Evolutionary conservation across 1,140 invertebrate species (phyloP).

Genomic region (Leguminivora glycinivorella): DNA sequence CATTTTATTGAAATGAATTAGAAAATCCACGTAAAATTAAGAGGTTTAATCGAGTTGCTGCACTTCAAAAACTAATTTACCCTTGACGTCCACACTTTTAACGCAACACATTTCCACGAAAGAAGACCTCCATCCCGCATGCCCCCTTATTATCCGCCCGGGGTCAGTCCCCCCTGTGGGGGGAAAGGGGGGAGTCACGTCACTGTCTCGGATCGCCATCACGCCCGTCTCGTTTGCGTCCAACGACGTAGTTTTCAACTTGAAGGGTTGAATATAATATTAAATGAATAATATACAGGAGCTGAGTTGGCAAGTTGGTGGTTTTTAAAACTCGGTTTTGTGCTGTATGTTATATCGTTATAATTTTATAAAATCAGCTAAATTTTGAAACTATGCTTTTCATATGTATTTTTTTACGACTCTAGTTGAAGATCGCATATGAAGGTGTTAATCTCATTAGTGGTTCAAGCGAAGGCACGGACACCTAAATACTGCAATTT

Average conservation of each 20-base stretch:
- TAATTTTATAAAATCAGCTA: not conserved
- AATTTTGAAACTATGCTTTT: too few relatives aligned
- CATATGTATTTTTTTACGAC: too few relatives aligned
- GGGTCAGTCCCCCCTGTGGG: constrained; percentile 46
- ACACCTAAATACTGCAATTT: too few relatives aligned
- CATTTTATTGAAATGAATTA: too few relatives aligned
- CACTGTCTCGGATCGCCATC: constrained; percentile 69
- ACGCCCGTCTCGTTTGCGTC: constrained; percentile 66
- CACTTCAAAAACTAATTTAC: constrained; percentile 6
- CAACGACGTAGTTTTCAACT: constrained; percentile 48
- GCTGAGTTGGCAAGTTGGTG: constrained; percentile 5
- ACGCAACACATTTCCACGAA: constrained; percentile 49
- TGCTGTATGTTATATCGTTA: not conserved
- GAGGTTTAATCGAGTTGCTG: not conserved
- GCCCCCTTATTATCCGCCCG: constrained; percentile 61
- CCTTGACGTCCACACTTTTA: constrained; percentile 43
- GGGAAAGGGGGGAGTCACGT: constrained; percentile 62
- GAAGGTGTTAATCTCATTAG: too few relatives aligned
- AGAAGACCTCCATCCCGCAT: constrained; percentile 46
- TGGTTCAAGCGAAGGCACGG: too few relatives aligned
- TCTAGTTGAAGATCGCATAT: too few relatives aligned
- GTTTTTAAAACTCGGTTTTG: not conserved
- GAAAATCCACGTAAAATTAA: too few relatives aligned
- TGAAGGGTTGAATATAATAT: constrained; percentile 51
- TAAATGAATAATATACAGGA: constrained; percentile 24